These are phyloP conservation scores for Liasis olivaceus DNA, from an alignment of 2,797 vertebrate species.

Conservation along the genomic window DNA sequence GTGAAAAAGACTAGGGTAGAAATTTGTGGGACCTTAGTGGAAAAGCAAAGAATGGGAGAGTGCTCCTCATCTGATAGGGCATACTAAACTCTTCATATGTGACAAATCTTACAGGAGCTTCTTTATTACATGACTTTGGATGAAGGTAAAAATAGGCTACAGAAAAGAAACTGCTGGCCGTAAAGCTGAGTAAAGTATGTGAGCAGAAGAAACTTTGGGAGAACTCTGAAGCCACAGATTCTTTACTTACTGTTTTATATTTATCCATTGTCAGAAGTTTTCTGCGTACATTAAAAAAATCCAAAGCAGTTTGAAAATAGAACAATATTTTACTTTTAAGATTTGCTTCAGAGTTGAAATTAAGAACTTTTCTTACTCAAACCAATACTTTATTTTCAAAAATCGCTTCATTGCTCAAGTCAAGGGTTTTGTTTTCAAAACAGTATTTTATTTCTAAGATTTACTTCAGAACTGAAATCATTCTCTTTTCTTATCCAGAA, in stretches of 20 bases:
- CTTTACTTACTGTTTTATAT: not conserved
- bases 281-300: not conserved
- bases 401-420: not conserved
- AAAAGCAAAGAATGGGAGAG: too few relatives aligned
- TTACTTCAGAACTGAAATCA: not conserved
- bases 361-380: not conserved
- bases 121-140: not conserved
- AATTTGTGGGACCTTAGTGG: too few relatives aligned
- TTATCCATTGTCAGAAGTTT: not conserved
- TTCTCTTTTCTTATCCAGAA: not conserved
- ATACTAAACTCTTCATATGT: not conserved
- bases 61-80: not conserved
- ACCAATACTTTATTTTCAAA: not conserved
- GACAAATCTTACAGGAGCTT: too few relatives aligned
- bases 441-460: not conserved
- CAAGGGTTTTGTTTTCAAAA: not conserved
- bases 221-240: not conserved
- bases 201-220: not conserved
- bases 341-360: not conserved
- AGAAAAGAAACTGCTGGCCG: not conserved
- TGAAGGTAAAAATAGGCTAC: not conserved
- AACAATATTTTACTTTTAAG: not conserved
- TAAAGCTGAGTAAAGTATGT: not conserved
- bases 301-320: not conserved
- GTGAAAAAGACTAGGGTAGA: too few relatives aligned